Evolutionary conservation across 2,888 invertebrate species (phyloP).

Genomic region (Folsomia manolachei): DNA sequence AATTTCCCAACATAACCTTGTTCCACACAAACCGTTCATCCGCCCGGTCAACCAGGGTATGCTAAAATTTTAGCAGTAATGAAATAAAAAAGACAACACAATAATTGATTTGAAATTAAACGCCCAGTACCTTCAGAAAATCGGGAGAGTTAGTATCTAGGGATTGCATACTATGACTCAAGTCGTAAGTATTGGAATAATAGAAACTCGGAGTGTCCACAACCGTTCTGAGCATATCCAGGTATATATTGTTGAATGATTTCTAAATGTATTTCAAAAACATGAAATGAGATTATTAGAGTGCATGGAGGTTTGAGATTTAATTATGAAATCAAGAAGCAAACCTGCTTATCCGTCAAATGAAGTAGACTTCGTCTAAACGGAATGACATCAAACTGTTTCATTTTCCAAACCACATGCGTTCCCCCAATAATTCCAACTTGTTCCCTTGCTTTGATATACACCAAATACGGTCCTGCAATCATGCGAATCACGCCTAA

Average conservation of each 20-base stretch:
- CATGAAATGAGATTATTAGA: not conserved
- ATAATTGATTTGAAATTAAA: constrained; percentile 19
- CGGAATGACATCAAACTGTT: constrained; percentile 77
- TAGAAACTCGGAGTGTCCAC: constrained; percentile 83
- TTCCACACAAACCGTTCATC: constrained; percentile 95
- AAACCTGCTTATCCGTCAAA: constrained; percentile 74
- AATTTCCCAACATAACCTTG: constrained; percentile 70
- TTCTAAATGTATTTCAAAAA: constrained; percentile 58
- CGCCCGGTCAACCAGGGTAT: too few relatives aligned
- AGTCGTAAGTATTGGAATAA: constrained; percentile 90
- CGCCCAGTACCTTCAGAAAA: constrained; percentile 64
- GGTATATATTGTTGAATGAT: constrained; percentile 76
- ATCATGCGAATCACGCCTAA: constrained; percentile 79
- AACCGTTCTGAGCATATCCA: constrained; percentile 78
- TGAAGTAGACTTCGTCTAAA: constrained; percentile 81
- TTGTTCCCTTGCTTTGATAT: constrained; percentile 79
- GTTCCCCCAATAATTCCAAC: constrained; percentile 66
- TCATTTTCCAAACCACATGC: constrained; percentile 74
- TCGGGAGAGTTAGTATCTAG: constrained; percentile 78
- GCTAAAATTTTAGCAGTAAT: too few relatives aligned
- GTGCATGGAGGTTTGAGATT: too few relatives aligned
- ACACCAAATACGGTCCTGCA: constrained; percentile 81
- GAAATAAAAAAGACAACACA: too few relatives aligned
- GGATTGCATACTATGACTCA: constrained; percentile 87
- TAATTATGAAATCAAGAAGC: constrained; percentile 12